A percentile compares a stretch with the other conserved stretches of the same genome.
These are phyloP conservation scores for Galendromus occidentalis DNA, from an alignment of 1,140 invertebrate species.

Conservation along the genomic window DNA sequence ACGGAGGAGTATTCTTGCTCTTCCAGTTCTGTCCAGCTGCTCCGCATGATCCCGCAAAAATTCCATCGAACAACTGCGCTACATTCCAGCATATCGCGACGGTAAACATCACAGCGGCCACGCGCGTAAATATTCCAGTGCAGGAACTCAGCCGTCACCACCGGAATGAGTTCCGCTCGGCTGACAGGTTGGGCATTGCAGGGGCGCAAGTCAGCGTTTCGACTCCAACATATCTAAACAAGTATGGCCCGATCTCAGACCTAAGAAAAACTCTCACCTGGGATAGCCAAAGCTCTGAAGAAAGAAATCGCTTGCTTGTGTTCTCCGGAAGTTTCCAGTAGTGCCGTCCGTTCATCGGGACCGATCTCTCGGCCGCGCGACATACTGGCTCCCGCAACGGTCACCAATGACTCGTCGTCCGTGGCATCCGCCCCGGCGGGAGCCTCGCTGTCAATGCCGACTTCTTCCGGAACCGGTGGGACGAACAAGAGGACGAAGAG, in stretches of 20 bases:
- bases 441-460: conserved; percentile 30
- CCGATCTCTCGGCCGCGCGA: background rate
- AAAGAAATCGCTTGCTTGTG: background rate
- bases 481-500: conserved; percentile 68
- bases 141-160: too few relatives aligned
- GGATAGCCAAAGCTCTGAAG: background rate
- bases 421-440: conserved; percentile 22
- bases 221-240: too few relatives aligned
- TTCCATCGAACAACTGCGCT: too few relatives aligned
- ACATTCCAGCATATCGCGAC: too few relatives aligned
- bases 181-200: too few relatives aligned
- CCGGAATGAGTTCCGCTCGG: too few relatives aligned
- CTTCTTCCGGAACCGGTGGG: conserved; percentile 46
- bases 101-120: too few relatives aligned
- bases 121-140: too few relatives aligned
- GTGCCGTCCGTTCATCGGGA: background rate
- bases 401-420: conserved; percentile 15
- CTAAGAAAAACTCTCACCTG: conserved; percentile 1
- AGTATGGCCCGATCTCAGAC: background rate
- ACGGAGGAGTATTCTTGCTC: too few relatives aligned
- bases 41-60: too few relatives aligned
- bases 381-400: background rate
- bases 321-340: background rate
- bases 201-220: too few relatives aligned
- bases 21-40: too few relatives aligned